Base-by-base conservation (phyloP, 2,888 invertebrate genomes). In the Scaptomyza parva region DNA sequence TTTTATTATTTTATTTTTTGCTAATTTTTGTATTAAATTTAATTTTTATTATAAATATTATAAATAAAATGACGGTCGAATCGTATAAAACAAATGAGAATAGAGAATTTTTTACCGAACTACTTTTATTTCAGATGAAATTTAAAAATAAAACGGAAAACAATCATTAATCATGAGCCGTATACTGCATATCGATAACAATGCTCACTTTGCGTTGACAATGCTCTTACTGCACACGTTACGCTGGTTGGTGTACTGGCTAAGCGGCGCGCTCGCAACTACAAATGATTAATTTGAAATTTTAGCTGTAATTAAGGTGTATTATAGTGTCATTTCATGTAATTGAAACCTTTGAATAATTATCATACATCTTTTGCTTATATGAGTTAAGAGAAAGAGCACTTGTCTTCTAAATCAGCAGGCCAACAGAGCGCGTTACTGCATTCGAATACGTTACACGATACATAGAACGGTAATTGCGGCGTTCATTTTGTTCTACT, bases 11-110 rank as follows among this genome's bases (percentile, higher is more conserved):
- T 30, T 20, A 41, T 37, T 80, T 66, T 75, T 70, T 51, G 65
- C 74, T 79, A 68, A 85, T 84, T 78, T 70, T 68, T 78, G 65
- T 75, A 80, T 70, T 72, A 76, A 53, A 78, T 66, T 68, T 70
- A 78, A 78, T 70, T 67, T 68, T 81, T 86, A 84, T 64, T 63
- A 68, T 78, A 82, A 63, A 69, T 66, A 52, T 64, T 76, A 55
- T 39, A 66, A 87, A 76, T 70, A 69, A 76, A 81, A 68, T 59
- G 67, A 69, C 65, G 64, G 52, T 59, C 71, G 68, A 85, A 79
- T 71, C 78, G 76, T 78, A 71, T 68, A 77, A 61, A 47, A 52
- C 47, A 41, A 11, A 9, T 22, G 20, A 9, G n/a, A 28, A 5
- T n/a, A 11, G 8, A 35, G 6, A 7, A 35, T 6, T 35, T 41